phyloP scores from a whole-genome alignment of 2,888 invertebrate species.

The Argyresthia albistria region DNA sequence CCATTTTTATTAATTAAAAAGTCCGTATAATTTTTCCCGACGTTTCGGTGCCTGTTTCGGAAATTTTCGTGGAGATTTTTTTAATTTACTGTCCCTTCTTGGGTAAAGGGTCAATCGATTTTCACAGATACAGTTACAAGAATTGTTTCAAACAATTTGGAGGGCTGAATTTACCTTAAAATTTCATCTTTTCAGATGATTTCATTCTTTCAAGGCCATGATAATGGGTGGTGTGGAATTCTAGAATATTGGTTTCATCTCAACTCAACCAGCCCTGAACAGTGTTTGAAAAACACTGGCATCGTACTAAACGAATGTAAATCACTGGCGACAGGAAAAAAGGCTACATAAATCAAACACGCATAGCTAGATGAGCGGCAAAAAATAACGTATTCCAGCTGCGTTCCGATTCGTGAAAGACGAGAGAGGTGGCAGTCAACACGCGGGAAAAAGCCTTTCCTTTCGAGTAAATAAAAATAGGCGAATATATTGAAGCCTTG shows the following conservation, averaged over 20 bases:
- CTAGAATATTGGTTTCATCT: no score
- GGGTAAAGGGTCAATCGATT: no score
- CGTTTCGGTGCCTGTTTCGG: conserved; percentile 1
- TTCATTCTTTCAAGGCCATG: no score
- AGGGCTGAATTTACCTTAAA: no score
- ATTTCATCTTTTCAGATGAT: no score
- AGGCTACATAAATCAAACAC: no score
- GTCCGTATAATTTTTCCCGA: conserved; percentile 25
- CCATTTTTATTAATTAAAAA: conserved; percentile 65
- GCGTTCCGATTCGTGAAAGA: conserved; percentile 34
- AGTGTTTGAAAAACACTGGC: background rate
- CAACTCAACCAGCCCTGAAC: background rate
- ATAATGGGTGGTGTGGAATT: no score
- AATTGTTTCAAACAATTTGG: no score
- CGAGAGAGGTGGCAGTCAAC: conserved; percentile 24
- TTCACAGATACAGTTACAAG: no score
- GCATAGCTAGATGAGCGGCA: background rate
- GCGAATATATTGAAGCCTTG: conserved; percentile 46
- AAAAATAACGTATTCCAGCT: conserved; percentile 45
- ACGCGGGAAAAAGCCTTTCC: conserved; percentile 35
- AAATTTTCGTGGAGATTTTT: no score
- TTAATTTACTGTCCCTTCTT: no score
- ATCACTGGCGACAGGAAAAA: no score
- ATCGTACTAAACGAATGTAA: background rate
- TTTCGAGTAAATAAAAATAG: conserved; percentile 53